Base-by-base conservation (phyloP, 1,140 invertebrate genomes). In the Anadara kagoshimensis region DNA sequence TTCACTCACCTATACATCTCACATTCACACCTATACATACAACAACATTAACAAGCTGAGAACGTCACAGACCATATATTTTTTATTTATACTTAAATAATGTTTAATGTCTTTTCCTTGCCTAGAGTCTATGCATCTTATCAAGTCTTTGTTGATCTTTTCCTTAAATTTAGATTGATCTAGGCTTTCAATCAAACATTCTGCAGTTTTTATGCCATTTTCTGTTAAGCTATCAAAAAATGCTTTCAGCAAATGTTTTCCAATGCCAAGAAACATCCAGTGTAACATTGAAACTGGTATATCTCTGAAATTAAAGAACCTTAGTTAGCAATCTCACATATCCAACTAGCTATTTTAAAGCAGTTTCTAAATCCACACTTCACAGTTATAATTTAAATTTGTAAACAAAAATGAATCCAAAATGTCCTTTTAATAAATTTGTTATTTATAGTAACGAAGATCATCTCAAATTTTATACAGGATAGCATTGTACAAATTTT, bases 81-180 rank as follows among this genome's bases (percentile, higher is more conserved):
- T n/a, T n/a, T n/a, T n/a, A n/a, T n/a, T n/a, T n/a, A n/a, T n/a
- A 54, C 51, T 54, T 5, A 54, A 18, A 54, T 54, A 54, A 20
- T 54, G 51, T 54, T 54, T 54, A 1, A 54, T 54, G 51, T 54
- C 51, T 54, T 54, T 54, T n/a, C 12, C 51, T 3, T 54, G 51
- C 24, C 51, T 54, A 20, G 51, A 54, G 24, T 54, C 51, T 54
- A 54, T 54, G 24, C 24, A n/a, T n/a, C 24, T 54, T 3, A 54
- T 14, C 8, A 54, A 20, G 8, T 54, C 51, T 54, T 18, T 18
- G n/a, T 18, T 11, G n/a, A 54, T 20, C 24, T 54, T 54, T 8
- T 20, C 51, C 24, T 18, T 54, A n/a, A 54, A 54, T 54, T 18
- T 20, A n/a, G 51, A 54, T 22, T 54, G 51, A 22, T 54, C 51